Conservation (phyloP, 2,797 vertebrate species). For the Naso thynnoides region DNA sequence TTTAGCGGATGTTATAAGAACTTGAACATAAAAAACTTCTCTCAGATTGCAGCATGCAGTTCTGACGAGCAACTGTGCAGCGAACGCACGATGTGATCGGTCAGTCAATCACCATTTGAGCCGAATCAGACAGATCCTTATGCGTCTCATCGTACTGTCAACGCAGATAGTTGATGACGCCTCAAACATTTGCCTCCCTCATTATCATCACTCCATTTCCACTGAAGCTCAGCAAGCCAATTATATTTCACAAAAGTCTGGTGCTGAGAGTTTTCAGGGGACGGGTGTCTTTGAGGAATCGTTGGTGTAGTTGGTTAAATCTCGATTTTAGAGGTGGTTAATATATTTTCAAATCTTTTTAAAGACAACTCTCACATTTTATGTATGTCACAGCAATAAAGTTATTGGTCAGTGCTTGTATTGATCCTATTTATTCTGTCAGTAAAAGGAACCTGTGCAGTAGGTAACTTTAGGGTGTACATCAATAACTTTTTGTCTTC, state of each 20-base stretch:
- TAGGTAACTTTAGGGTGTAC: background rate
- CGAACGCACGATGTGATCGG: slow-evolving; percentile 24
- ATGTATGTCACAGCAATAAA: background rate
- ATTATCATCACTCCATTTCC: slow-evolving; percentile 1
- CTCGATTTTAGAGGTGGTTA: too few species aligned
- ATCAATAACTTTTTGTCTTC: too few species aligned
- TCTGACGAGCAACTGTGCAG: slow-evolving; percentile 37
- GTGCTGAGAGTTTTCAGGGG: background rate
- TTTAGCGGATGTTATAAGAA: slow-evolving; percentile 30
- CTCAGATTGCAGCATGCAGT: slow-evolving; percentile 17
- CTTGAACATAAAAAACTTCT: slow-evolving; percentile 25
- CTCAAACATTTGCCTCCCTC: slow-evolving; percentile 15
- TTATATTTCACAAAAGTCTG: too few species aligned
- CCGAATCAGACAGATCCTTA: slow-evolving; percentile 31
- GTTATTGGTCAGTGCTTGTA: background rate
- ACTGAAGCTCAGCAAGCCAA: slow-evolving; percentile 1
- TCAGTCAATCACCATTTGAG: slow-evolving; percentile 30
- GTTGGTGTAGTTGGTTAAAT: background rate
- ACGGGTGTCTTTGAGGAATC: background rate
- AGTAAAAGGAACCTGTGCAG: background rate
- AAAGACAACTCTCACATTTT: background rate
- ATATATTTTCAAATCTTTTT: background rate
- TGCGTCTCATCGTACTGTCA: slow-evolving; percentile 11
- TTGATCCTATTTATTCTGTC: background rate
- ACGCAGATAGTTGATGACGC: background rate